Evolutionary conservation across 1,140 invertebrate genomes (phyloP), one percentile per base, ranked within the genome.

Genomic region (Varroa destructor): DNA sequence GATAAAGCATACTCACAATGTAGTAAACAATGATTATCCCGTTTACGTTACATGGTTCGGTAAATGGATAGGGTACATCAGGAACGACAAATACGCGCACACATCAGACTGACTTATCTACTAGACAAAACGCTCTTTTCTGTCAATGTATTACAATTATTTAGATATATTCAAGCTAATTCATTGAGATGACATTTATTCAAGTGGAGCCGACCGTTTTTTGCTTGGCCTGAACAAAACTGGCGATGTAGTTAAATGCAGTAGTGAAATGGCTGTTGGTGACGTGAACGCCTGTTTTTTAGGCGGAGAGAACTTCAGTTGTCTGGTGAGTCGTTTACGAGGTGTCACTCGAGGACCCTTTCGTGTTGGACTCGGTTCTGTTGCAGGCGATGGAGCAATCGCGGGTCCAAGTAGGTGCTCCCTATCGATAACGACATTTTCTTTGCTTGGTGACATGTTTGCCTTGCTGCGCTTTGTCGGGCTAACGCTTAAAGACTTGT

Each of bases 261-360:
- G 37, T 2, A 67, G 61, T 46, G 61, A 67, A 37, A 67, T 67
- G 40, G 61, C 61, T 12, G 61, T 67, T 12, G 61, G 61, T 37
- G 61, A 67, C 4, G 61, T 25, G 61, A 67, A 67, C 40, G 61
- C 36, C 46, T 67, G 14, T 37, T 67, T 67, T 37, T 67, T 67
- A 4, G 14, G 61, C 14, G 61, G 61, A 2, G 61, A 67, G 36
- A 67, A 67, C 37, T 14, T 67, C 61, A 67, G 61, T 40, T 40
- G 10, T 2, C 61, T 40, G 1, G 61, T 67, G 61, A 67, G 61
- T 2, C 46, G 12, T 37, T 67, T 67, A 12, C 61, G 61, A 40
- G 61, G 61, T 14, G 40, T 67, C 2, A 37, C 46, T 40, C 61
- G 61, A 4, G 61, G 61, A 12, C 40, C 40, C 46, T 67, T 67